Evolutionary conservation across 1,140 invertebrate genomes (phyloP), one percentile per base, ranked within the genome.

Genomic region (Arctopsyche grandis): DNA sequence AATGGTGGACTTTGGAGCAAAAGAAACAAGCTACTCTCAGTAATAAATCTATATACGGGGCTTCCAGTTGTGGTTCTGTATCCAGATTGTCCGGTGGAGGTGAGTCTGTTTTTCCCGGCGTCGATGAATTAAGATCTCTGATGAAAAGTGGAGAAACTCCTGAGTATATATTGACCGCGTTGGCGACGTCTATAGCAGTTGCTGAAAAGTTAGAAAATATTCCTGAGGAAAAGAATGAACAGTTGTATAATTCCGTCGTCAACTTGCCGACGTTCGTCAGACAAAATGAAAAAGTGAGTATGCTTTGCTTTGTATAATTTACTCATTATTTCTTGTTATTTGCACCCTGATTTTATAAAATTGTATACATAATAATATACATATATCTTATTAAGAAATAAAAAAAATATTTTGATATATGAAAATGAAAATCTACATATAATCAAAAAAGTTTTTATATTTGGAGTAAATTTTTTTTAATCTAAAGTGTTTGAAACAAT

Each of bases 181-280:
- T 94, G 24, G 91, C 90, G 10, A 91, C 91, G 0, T 89, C 85
- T 29, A 89, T 90, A 71, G 81, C 80, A 12, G 84, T 83, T 12
- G 84, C 84, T 46, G 86, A 90, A 81, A 85, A 84, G 76, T 60
- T 84, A 69, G 79, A 85, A 16, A 75, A 79, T 77, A 80, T 81
- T 9, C 88, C 88, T 1, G 89, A 87, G 38, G 84, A 82, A 21
- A 84, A 85, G 4, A 86, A 85, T 19, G 87, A 89, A 1, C 81
- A 84, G 0, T 85, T 83, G 19, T 86, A 84, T 43, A 85, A 84
- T 75, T 95, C 94, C 21, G 90, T 94, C 69, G 89, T 94, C 22
- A 92, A 93, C 86, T 85, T 96, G 43, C 94, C 94, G 0, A 94
- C 93, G 0, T 94, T 93, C 85, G 86, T 95, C 0, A 90, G 89